phyloP scores from a whole-genome alignment of 2,888 invertebrate species.

The Drosophila mayaguana region DNA sequence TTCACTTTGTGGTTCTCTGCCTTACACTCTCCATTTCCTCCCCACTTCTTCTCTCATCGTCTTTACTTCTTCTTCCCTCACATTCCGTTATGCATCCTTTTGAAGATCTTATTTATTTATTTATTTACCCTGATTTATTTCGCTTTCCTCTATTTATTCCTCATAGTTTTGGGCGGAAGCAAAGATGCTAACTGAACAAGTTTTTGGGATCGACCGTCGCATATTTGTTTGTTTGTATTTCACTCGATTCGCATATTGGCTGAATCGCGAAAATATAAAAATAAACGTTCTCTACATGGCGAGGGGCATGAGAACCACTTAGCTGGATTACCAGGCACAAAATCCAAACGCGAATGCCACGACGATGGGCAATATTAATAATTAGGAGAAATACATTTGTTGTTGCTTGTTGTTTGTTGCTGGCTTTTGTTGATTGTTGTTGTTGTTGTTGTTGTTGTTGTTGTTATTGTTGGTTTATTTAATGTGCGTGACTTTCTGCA shows the following conservation, averaged over 20 bases:
- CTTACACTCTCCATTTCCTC: background rate
- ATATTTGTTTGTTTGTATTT: constrained; percentile 23
- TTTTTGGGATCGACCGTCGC: constrained; percentile 21
- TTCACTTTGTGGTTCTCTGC: background rate
- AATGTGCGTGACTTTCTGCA: constrained; percentile 57
- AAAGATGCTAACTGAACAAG: constrained; percentile 42
- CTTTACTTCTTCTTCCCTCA: background rate
- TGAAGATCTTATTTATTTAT: constrained; percentile 3
- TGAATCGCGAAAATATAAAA: constrained; percentile 25
- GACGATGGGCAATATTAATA: constrained; percentile 50
- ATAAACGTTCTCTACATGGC: background rate
- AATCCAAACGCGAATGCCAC: constrained; percentile 29
- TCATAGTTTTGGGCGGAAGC: constrained; percentile 11
- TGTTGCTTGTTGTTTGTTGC: background rate
- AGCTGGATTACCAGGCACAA: constrained; percentile 48
- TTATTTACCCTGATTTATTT: background rate
- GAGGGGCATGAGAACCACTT: constrained; percentile 37
- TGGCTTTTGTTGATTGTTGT: background rate
- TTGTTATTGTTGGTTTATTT: constrained; percentile 38
- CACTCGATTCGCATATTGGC: constrained; percentile 35
- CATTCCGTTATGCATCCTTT: background rate
- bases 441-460: background rate
- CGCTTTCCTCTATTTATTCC: background rate
- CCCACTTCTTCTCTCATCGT: background rate
- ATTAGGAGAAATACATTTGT: constrained; percentile 45